A percentile compares a stretch with the other conserved stretches of the same genome.
phyloP scores from a whole-genome alignment of 2,888 invertebrate species.

The Athalia rosae region DNA sequence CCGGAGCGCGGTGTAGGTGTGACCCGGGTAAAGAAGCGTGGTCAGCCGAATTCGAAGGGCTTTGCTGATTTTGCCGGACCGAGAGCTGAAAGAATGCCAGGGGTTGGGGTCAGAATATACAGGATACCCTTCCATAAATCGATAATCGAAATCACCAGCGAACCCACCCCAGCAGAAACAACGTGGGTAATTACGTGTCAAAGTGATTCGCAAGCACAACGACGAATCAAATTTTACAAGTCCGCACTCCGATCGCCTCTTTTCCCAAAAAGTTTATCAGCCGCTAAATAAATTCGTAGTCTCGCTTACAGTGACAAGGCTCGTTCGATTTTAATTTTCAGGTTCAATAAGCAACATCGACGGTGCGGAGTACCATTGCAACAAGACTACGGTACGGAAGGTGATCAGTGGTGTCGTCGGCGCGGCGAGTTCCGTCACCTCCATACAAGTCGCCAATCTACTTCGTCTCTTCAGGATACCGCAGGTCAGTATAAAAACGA shows the following conservation, averaged over 20 bases:
- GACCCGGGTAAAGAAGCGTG: neutral
- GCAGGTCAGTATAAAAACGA: slow-evolving; percentile 71
- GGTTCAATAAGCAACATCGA: slow-evolving; percentile 97
- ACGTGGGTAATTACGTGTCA: too few species aligned
- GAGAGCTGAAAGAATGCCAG: neutral
- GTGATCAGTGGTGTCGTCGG: slow-evolving; percentile 93
- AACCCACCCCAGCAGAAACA: too few species aligned
- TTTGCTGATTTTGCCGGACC: slow-evolving; percentile 10
- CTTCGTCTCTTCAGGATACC: slow-evolving; percentile 95
- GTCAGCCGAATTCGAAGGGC: slow-evolving; percentile 8
- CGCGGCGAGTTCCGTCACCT: slow-evolving; percentile 94
- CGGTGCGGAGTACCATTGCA: slow-evolving; percentile 89
- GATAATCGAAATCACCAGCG: too few species aligned
- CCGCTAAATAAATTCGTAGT: too few species aligned
- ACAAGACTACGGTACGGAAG: slow-evolving; percentile 88
- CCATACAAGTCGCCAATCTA: slow-evolving; percentile 96
- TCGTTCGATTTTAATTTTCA: slow-evolving; percentile 72
- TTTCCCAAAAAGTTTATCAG: too few species aligned
- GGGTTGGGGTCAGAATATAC: too few species aligned
- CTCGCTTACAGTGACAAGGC: neutral
- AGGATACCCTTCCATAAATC: too few species aligned
- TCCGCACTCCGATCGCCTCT: too few species aligned
- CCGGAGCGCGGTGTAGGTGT: too few species aligned
- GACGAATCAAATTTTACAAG: too few species aligned
- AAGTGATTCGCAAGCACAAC: too few species aligned